A percentile compares a stretch with the other conserved stretches of the same genome.
Evolutionary conservation across 2,797 vertebrate species (phyloP).

Genomic region (Naso thynnoides): DNA sequence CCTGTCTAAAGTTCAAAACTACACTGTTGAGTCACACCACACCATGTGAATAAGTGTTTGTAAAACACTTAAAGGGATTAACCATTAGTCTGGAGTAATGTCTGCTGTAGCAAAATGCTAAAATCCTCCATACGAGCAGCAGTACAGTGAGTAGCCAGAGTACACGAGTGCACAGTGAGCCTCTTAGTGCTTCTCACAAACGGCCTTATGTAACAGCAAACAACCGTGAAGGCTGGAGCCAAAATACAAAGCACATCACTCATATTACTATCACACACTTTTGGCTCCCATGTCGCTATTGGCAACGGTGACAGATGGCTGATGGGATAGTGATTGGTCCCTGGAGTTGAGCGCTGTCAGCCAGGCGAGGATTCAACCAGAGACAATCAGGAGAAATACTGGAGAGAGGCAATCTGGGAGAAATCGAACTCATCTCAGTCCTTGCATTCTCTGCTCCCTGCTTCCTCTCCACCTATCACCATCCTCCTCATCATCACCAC

Average conservation of each 20-base stretch:
- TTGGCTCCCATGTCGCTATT: slow-evolving; percentile 56
- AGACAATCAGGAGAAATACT: slow-evolving; percentile 8
- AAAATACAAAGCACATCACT: slow-evolving; percentile 34
- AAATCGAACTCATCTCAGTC: neutral
- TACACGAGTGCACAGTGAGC: neutral
- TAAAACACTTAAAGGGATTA: neutral
- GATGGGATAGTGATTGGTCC: slow-evolving; percentile 45
- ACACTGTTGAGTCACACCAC: no score
- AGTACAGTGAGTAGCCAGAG: neutral
- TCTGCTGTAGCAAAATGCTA: neutral
- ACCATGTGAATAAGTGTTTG: no score
- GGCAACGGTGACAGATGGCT: slow-evolving; percentile 65
- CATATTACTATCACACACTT: slow-evolving; percentile 22
- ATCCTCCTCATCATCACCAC: slow-evolving; percentile 8
- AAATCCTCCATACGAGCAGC: slow-evolving; percentile 6
- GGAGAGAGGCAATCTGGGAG: slow-evolving; percentile 2
- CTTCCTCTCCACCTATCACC: slow-evolving; percentile 5
- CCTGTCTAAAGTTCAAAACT: no score
- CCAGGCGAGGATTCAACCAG: slow-evolving; percentile 21
- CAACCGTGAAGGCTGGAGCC: slow-evolving; percentile 1
- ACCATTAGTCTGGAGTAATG: neutral
- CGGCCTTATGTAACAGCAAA: slow-evolving; percentile 44
- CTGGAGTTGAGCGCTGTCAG: slow-evolving; percentile 12
- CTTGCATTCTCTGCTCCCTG: neutral
- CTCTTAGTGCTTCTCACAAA: slow-evolving; percentile 19